Base-by-base conservation (phyloP, 2,113 vertebrate genomes). In the Pseudopodoces humilis region DNA sequence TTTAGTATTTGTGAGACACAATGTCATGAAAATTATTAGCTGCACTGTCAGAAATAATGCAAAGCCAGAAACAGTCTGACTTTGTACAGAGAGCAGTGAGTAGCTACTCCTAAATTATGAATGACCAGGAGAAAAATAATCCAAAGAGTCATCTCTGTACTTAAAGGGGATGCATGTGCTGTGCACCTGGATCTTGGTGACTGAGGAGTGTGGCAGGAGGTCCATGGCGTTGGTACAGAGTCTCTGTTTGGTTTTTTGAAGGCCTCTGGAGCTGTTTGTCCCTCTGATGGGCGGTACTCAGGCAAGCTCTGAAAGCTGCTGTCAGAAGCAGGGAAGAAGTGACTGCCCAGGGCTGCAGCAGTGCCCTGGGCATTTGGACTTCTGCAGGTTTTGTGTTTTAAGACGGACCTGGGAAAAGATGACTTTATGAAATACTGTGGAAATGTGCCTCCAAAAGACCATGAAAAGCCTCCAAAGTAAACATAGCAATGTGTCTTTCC, bases 191-290 rank as follows among this genome's bases (percentile, higher is more conserved):
- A 39, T 79, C 43, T n/a, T 10, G 30, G 63, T 80, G 81, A 39
- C 21, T 14, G 17, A 41, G 41, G 14, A 20, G 10, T 49, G 43
- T 27, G 44, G 23, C 27, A 11, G 24, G n/a, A 46, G 4, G 14
- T 44, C 22, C 3, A 1, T 0, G 3, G 22, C 0, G 2, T 16
- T 16, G 33, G 6, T 24, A 27, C 15, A 10, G 21, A 53, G 15
- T 15, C 44, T 69, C 37, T 70, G 13, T 28, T 58, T 46, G 35
- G 41, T 13, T 14, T 39, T 33, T 13, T 49, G 69, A 56, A 56
- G n/a, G n/a, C 7, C 18, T 90, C 47, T 69, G 46, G 46, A 58
- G 31, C 27, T 75, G 15, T 47, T 59, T 0, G 2, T 49, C 11
- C 24, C 33, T 35, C 31, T 43, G 25, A 8, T 56, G 17, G 10